Percentiles rank a stretch among this genome's conserved stretches.
These are phyloP conservation scores for Chrosomus eos DNA, from an alignment of 2,797 vertebrate species.

Conservation along the genomic window DNA sequence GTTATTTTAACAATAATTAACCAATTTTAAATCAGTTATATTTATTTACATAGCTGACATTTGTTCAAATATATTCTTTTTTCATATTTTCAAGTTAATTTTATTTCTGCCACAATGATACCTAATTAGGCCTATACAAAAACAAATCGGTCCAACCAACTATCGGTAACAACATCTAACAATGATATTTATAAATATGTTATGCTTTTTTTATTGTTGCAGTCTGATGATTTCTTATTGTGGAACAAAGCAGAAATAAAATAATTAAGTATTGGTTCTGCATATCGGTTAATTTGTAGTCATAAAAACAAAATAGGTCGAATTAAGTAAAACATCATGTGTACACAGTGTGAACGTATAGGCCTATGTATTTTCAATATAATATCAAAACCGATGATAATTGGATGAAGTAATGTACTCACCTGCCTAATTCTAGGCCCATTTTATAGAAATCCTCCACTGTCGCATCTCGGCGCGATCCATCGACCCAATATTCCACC, in stretches of 20 bases:
- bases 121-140: background rate
- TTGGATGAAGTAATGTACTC: conserved; percentile 20
- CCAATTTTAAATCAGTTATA: background rate
- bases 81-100: background rate
- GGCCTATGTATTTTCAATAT: background rate
- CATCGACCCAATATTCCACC: conserved; percentile 87
- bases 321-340: background rate
- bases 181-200: background rate
- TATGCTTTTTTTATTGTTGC: background rate
- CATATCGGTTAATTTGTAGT: background rate
- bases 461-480: conserved; percentile 80
- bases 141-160: background rate
- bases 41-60: background rate
- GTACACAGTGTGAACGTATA: background rate
- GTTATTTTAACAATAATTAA: background rate
- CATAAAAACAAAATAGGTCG: background rate
- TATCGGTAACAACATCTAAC: background rate
- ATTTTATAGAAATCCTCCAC: conserved; percentile 84
- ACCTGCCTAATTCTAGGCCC: conserved; percentile 84
- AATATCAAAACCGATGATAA: background rate
- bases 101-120: background rate
- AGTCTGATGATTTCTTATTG: background rate
- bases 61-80: background rate
- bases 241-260: background rate
- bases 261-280: background rate